Evolutionary conservation across 1,140 invertebrate species (phyloP).

Genomic region (Chironomus tepperi): DNA sequence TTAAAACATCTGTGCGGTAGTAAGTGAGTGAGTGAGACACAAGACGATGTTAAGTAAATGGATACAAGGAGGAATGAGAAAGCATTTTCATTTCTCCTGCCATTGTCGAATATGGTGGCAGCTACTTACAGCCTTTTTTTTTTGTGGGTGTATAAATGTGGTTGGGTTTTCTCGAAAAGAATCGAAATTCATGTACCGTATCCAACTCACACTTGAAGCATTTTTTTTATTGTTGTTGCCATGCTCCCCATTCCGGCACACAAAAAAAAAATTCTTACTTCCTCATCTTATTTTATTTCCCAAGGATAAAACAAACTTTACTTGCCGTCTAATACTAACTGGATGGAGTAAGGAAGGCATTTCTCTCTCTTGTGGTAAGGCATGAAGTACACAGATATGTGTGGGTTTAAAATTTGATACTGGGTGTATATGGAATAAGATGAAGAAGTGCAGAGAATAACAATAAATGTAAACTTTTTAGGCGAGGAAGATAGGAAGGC

Average conservation of each 20-base stretch:
- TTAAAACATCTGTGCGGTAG: slow-evolving; percentile 12
- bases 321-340: neutral
- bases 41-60: neutral
- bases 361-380: neutral
- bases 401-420: neutral
- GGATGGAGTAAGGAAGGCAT: neutral
- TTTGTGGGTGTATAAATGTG: slow-evolving; percentile 4
- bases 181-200: neutral
- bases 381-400: neutral
- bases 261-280: no score
- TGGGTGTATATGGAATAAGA: neutral
- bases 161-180: neutral
- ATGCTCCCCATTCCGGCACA: neutral
- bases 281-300: neutral
- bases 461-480: neutral
- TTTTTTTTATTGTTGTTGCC: no score
- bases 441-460: neutral
- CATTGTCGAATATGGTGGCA: neutral
- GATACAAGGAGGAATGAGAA: neutral
- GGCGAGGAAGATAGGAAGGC: neutral
- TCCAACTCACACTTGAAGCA: neutral
- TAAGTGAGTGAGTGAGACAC: neutral
- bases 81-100: neutral
- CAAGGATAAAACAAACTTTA: slow-evolving; percentile 3
- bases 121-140: no score